Conservation (phyloP, 2,888 invertebrate species). For the Melanophora roralis region DNA sequence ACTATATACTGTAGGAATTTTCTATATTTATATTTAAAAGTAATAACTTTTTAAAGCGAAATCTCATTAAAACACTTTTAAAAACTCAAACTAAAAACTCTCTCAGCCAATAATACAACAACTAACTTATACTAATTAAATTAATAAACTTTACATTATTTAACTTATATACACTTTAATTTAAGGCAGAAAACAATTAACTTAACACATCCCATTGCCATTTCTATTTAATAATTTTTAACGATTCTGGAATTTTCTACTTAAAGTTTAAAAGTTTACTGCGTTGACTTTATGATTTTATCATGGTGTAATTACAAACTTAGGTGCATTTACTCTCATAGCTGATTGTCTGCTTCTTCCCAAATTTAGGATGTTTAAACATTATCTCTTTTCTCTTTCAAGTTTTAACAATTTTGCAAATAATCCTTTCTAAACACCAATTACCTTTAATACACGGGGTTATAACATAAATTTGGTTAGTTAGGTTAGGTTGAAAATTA, state of each 20-base stretch:
- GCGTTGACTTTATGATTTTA: neutral
- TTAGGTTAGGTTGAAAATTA: too few species aligned
- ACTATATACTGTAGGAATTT: neutral
- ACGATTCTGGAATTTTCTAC: neutral
- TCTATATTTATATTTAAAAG: conserved; percentile 10
- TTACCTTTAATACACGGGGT: too few species aligned
- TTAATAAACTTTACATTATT: neutral
- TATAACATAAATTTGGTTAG: too few species aligned
- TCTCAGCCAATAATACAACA: neutral
- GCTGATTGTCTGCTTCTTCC: too few species aligned
- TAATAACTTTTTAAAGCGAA: neutral
- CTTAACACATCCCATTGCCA: conserved; percentile 6
- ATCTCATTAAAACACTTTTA: neutral
- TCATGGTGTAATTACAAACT: too few species aligned
- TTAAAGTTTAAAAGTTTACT: neutral
- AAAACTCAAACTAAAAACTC: neutral
- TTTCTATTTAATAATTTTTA: neutral
- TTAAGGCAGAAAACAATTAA: neutral
- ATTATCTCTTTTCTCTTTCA: too few species aligned
- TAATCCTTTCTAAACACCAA: too few species aligned
- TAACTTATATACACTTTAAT: neutral
- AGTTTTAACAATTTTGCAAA: too few species aligned
- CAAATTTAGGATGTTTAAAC: too few species aligned
- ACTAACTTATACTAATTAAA: neutral
- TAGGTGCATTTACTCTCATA: too few species aligned